phyloP scores from a whole-genome alignment of 1,140 invertebrate genomes.

The Hylaeus volcanicus region DNA sequence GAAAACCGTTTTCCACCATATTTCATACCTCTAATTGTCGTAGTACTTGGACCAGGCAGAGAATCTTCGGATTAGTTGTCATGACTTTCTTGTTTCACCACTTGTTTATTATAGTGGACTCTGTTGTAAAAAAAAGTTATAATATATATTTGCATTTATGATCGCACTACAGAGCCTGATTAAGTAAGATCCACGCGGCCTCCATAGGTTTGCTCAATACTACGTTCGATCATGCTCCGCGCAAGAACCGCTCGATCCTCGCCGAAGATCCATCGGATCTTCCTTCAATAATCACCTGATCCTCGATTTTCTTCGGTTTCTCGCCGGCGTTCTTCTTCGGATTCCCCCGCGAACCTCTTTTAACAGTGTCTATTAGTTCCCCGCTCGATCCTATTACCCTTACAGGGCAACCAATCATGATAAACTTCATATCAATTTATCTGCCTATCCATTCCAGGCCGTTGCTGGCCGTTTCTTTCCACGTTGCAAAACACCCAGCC shows the following conservation, averaged over 20 bases:
- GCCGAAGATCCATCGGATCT: not conserved
- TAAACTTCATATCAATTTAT: slow-evolving; percentile 47
- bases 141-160: too few relatives aligned
- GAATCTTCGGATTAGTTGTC: not conserved
- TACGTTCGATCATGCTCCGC: not conserved
- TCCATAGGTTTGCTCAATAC: not conserved
- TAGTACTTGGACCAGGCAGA: too few relatives aligned
- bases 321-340: not conserved
- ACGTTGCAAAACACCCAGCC: slow-evolving; percentile 56
- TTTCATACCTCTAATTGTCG: too few relatives aligned
- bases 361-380: slow-evolving; percentile 5
- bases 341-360: not conserved
- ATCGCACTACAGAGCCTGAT: too few relatives aligned
- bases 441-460: slow-evolving; percentile 43
- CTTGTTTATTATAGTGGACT: too few relatives aligned
- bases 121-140: too few relatives aligned
- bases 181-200: not conserved
- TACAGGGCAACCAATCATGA: slow-evolving; percentile 38
- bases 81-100: too few relatives aligned
- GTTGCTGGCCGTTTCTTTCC: slow-evolving; percentile 36
- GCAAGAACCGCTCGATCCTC: not conserved
- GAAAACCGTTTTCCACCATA: not conserved
- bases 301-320: not conserved
- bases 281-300: not conserved
- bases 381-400: slow-evolving; percentile 29